Base-by-base conservation (phyloP, 2,888 invertebrate genomes). In the Melanotus villosus region DNA sequence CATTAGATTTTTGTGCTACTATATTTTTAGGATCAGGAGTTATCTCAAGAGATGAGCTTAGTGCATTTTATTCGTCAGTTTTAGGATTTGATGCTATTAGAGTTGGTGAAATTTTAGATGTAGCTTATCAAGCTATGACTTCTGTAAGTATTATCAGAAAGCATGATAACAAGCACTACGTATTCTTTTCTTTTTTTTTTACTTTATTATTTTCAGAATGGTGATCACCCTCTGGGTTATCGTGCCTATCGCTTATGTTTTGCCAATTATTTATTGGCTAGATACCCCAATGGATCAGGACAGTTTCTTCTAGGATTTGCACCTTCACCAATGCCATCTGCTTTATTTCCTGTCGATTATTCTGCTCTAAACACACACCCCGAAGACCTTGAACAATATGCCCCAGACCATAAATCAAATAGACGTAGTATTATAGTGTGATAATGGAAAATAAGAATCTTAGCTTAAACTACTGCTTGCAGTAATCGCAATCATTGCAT, bases 281-380 rank as follows among this genome's bases (percentile, higher is more conserved):
- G 91, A 80, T 90, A 90, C 77, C 92, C 92, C 3, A 92, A 92
- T 80, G 92, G 92, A 0, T 92, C 92, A 0, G 93, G 93, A 0
- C 92, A 92, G 77, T 92, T 90, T 87, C 88, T 92, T 52, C 88
- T 92, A 26, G 92, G 92, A 14, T 89, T 89, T 4, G 86, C 89
- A 1, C 87, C 88, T 74, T 87, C 85, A 73, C 84, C 88, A 18
- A 81, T 87, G 9, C 88, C 87, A 2, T 88, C 87, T 58, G 88
- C 88, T 1, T 88, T 89, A 9, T 93, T 92, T 80, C 92, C 92
- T 1, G 90, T 93, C 59, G 92, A 93, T 86, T 92, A 93, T 84
- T 91, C 91, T 78, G 92, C 92, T 21, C 86, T 92, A 72, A 92
- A 91, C 84, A 89, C 91, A 1, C 89, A 91, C 76, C 90, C 90